phyloP scores from a whole-genome alignment of 2,888 invertebrate genomes.

The Oligia latruncula region DNA sequence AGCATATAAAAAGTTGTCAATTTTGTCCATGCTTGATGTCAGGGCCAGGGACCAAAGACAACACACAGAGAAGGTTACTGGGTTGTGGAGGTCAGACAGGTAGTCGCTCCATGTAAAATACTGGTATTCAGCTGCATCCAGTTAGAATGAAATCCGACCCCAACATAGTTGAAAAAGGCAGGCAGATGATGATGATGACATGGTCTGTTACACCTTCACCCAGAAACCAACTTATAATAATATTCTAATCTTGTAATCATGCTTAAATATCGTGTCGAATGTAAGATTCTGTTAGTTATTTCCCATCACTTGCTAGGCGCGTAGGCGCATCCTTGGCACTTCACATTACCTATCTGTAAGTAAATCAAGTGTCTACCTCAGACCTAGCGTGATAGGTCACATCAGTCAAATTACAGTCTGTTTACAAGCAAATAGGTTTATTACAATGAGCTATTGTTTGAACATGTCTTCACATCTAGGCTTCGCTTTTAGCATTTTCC shows the following conservation, averaged over 20 bases:
- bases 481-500: background rate
- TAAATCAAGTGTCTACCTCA: background rate
- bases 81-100: background rate
- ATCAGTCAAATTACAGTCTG: constrained; percentile 18
- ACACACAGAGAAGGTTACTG: background rate
- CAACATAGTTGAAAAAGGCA: background rate
- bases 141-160: background rate
- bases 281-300: background rate
- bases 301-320: background rate
- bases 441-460: constrained; percentile 23
- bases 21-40: no score
- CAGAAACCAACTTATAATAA: background rate
- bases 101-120: background rate
- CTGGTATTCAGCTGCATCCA: background rate
- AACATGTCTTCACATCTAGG: background rate
- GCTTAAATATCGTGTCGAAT: background rate
- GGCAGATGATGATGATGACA: background rate
- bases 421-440: constrained; percentile 8
- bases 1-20: no score
- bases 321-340: constrained; percentile 42
- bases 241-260: background rate
- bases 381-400: constrained; percentile 47
- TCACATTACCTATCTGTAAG: constrained; percentile 12
- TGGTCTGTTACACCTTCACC: background rate
- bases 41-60: no score